Percentiles rank a stretch among this genome's conserved stretches.
These are phyloP conservation scores for Oophaga sylvatica DNA, from an alignment of 2,797 vertebrate species.

Conservation along the genomic window DNA sequence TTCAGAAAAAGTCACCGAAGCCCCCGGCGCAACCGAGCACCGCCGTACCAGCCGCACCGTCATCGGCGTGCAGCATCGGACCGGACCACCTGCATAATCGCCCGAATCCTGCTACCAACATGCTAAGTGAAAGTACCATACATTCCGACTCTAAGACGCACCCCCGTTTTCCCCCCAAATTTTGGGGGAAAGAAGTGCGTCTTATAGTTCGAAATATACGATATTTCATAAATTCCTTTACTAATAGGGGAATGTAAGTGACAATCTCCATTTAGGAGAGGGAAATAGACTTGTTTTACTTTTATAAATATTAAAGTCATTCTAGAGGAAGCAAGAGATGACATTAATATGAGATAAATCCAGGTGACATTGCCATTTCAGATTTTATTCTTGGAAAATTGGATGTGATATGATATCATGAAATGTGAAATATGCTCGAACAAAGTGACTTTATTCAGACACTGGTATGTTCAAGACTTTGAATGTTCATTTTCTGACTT, in stretches of 20 bases:
- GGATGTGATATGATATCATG: slow-evolving; percentile 1
- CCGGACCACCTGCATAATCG: too few species aligned
- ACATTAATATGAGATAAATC: not conserved
- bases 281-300: not conserved
- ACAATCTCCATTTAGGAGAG: not conserved
- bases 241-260: not conserved
- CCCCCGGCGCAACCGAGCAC: too few species aligned
- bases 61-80: too few species aligned
- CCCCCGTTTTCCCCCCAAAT: too few species aligned
- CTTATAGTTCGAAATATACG: too few species aligned
- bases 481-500: slow-evolving; percentile 1
- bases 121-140: too few species aligned
- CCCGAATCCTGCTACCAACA: too few species aligned
- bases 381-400: slow-evolving; percentile 2
- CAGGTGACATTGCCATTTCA: slow-evolving; percentile 15
- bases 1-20: too few species aligned
- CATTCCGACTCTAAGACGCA: too few species aligned
- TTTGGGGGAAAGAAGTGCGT: too few species aligned
- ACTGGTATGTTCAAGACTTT: slow-evolving; percentile 14
- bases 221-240: not conserved
- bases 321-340: not conserved
- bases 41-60: too few species aligned
- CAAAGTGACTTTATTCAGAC: not conserved
- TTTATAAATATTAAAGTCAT: not conserved
- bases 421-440: not conserved